These are phyloP conservation scores for Catotricha subobsoleta DNA, from an alignment of 2,888 invertebrate species.

Conservation along the genomic window DNA sequence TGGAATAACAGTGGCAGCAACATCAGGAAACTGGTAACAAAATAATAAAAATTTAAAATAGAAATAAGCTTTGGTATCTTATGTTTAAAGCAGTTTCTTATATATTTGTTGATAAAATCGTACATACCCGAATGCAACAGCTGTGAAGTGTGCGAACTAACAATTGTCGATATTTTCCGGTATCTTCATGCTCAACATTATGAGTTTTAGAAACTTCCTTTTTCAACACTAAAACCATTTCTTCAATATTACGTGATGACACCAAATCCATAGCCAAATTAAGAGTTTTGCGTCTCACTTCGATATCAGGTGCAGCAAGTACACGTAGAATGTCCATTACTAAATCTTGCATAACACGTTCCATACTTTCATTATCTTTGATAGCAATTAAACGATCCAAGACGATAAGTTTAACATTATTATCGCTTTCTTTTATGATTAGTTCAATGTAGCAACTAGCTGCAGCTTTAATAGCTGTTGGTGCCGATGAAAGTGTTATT, in stretches of 20 bases:
- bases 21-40: slow-evolving; percentile 60
- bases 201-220: slow-evolving; percentile 85
- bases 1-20: slow-evolving; percentile 83
- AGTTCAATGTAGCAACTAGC: slow-evolving; percentile 97
- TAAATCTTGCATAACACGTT: slow-evolving; percentile 68
- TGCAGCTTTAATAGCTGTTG: slow-evolving; percentile 94
- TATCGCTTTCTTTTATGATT: slow-evolving; percentile 98
- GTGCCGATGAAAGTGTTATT: slow-evolving; percentile 91
- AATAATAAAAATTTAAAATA: slow-evolving; percentile 8
- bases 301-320: slow-evolving; percentile 79
- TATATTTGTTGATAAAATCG: background rate
- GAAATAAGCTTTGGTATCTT: background rate
- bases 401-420: slow-evolving; percentile 98
- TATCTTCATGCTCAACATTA: slow-evolving; percentile 84
- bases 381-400: slow-evolving; percentile 81
- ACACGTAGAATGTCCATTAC: slow-evolving; percentile 97
- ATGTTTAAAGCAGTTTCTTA: background rate
- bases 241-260: slow-evolving; percentile 81
- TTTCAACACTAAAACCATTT: slow-evolving; percentile 81
- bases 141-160: slow-evolving; percentile 87
- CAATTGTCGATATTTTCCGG: slow-evolving; percentile 86
- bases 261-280: slow-evolving; percentile 78
- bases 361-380: slow-evolving; percentile 64
- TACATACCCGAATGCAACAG: slow-evolving; percentile 45
- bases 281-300: slow-evolving; percentile 77